phyloP scores from a whole-genome alignment of 64 coral and sea anemone genomes.

The Pocillopora verrucosa region DNA sequence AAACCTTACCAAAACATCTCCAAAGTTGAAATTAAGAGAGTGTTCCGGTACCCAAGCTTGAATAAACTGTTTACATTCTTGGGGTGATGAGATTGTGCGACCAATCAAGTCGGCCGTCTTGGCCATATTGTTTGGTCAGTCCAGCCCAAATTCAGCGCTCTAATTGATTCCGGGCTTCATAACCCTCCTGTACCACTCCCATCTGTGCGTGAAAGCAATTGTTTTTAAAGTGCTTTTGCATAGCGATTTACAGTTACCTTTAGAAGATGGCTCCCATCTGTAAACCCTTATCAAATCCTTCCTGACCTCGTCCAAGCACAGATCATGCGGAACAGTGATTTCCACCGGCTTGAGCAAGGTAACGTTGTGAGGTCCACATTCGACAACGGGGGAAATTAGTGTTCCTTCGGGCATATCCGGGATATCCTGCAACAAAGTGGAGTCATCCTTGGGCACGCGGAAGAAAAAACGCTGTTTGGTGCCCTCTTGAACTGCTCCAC shows the following conservation, averaged over 20 bases:
- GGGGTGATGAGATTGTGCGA: too few relatives aligned
- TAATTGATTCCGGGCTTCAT: too few relatives aligned
- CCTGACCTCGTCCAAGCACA: slow-evolving; percentile 9
- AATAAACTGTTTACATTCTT: too few relatives aligned
- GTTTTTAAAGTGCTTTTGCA: background rate
- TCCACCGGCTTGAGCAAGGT: slow-evolving; percentile 4
- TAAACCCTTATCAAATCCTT: background rate
- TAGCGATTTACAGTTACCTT: background rate
- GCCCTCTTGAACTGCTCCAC: background rate
- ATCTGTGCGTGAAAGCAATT: too few relatives aligned
- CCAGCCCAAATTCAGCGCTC: too few relatives aligned
- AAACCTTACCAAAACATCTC: too few relatives aligned
- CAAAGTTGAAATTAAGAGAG: too few relatives aligned
- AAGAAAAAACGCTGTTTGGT: background rate
- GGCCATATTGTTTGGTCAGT: too few relatives aligned
- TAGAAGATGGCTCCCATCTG: background rate
- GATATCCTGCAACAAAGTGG: background rate
- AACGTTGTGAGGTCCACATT: background rate
- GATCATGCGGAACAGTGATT: slow-evolving; percentile 14
- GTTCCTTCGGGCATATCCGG: background rate
- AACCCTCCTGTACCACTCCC: too few relatives aligned
- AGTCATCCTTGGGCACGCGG: background rate
- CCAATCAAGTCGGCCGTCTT: too few relatives aligned
- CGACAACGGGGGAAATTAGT: slow-evolving; percentile 16
- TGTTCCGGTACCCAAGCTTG: too few relatives aligned